Conservation (phyloP, 2,888 invertebrate genomes). For the Lepidochrysops patricia region DNA sequence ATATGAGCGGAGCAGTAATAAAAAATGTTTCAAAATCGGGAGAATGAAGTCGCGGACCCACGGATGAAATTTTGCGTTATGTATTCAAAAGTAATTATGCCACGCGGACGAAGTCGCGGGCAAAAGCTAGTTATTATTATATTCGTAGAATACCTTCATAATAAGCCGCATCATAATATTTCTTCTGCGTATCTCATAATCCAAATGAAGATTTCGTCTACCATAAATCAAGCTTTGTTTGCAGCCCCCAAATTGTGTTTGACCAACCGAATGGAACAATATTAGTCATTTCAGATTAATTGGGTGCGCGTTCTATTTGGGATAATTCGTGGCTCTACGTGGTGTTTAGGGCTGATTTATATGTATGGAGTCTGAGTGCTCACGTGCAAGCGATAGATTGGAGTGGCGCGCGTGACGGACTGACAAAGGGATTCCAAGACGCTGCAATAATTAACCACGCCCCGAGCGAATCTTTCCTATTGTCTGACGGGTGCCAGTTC, state of each 20-base stretch:
- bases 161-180: neutral
- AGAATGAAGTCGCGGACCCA: no score
- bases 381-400: conserved; percentile 39
- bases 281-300: neutral
- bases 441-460: conserved; percentile 46
- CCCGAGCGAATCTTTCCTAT: conserved; percentile 36
- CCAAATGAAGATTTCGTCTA: neutral
- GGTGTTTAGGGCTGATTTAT: conserved; percentile 27
- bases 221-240: neutral
- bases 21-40: no score
- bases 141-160: neutral
- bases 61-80: no score
- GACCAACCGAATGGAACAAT: neutral
- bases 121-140: no score
- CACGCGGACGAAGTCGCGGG: no score
- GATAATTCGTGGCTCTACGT: neutral
- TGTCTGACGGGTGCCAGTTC: no score
- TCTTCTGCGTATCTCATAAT: neutral
- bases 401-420: conserved; percentile 40
- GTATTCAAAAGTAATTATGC: no score
- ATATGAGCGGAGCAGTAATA: no score
- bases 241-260: neutral
- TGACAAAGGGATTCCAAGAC: conserved; percentile 45
- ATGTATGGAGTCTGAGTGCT: conserved; percentile 32
- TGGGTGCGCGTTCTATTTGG: neutral